These are phyloP conservation scores for Epirrhoe tristata DNA, from an alignment of 2,888 invertebrate genomes.

Conservation along the genomic window DNA sequence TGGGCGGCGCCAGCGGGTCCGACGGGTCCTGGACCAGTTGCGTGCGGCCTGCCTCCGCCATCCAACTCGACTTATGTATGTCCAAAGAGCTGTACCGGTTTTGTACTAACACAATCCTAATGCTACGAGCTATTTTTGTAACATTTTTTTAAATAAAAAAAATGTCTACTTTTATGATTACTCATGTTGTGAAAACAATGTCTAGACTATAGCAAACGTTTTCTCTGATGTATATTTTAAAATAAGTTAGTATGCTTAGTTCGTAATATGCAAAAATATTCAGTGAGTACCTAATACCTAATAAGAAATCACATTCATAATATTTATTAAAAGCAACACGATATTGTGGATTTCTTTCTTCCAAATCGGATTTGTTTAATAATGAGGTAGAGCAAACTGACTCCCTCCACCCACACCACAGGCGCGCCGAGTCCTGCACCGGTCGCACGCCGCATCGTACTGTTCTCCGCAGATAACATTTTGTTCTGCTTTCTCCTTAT, in stretches of 20 bases:
- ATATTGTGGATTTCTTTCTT: background rate
- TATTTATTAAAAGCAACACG: background rate
- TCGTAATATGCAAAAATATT: background rate
- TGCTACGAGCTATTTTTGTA: slow-evolving; percentile 12
- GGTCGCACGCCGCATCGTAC: slow-evolving; percentile 19
- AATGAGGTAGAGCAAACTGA: slow-evolving; percentile 46
- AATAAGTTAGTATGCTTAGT: background rate
- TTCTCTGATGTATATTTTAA: background rate
- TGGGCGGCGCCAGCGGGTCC: slow-evolving; percentile 71
- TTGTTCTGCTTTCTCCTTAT: slow-evolving; percentile 30
- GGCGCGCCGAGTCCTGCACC: slow-evolving; percentile 17
- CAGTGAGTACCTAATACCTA: too few relatives aligned
- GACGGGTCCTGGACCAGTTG: slow-evolving; percentile 40
- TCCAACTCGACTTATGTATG: slow-evolving; percentile 20
- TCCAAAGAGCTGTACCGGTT: slow-evolving; percentile 25
- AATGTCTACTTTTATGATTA: background rate
- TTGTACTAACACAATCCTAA: slow-evolving; percentile 13
- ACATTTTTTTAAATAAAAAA: background rate
- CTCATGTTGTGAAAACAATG: background rate
- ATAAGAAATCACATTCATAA: background rate
- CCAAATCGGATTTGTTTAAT: background rate
- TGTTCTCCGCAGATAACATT: slow-evolving; percentile 35
- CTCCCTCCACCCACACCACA: slow-evolving; percentile 46
- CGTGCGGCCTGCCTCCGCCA: slow-evolving; percentile 21
- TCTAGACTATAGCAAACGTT: background rate